phyloP scores from a whole-genome alignment of 2,113 vertebrate genomes.

The Silurus asotus region DNA sequence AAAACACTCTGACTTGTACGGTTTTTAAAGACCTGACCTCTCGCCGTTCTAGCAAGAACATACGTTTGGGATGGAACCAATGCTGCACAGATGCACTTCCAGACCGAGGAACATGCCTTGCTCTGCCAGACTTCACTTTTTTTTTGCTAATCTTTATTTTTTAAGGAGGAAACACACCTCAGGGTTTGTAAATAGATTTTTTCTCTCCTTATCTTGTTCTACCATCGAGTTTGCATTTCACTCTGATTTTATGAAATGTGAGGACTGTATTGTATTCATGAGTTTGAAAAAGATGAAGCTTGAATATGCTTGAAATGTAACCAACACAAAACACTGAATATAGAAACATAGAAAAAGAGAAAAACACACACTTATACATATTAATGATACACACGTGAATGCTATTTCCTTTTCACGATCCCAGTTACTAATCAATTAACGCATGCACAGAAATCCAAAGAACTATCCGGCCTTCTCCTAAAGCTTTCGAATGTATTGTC shows the following conservation, averaged over 20 bases:
- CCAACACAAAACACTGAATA: constrained; percentile 1
- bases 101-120: constrained; percentile 74
- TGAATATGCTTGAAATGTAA: constrained; percentile 16
- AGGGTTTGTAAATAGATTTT: constrained; percentile 81
- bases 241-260: not conserved
- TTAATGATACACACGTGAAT: not conserved
- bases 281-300: not conserved
- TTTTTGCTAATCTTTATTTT: constrained; percentile 60
- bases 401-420: not conserved
- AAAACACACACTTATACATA: not conserved
- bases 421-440: not conserved
- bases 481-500: constrained; percentile 43
- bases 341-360: not conserved
- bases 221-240: not conserved
- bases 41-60: not conserved
- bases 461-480: not conserved
- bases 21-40: constrained; percentile 54
- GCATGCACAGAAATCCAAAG: constrained; percentile 20
- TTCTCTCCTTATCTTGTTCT: constrained; percentile 37
- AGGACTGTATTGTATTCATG: constrained; percentile 3
- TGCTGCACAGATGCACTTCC: constrained; percentile 84
- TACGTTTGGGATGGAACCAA: constrained; percentile 54
- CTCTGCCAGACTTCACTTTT: constrained; percentile 15
- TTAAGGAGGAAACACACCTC: constrained; percentile 74
- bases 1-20: constrained; percentile 46